A percentile compares a stretch with the other conserved stretches of the same genome.
Conservation (phyloP, 2,113 vertebrate species). For the Ageneiosus marmoratus region DNA sequence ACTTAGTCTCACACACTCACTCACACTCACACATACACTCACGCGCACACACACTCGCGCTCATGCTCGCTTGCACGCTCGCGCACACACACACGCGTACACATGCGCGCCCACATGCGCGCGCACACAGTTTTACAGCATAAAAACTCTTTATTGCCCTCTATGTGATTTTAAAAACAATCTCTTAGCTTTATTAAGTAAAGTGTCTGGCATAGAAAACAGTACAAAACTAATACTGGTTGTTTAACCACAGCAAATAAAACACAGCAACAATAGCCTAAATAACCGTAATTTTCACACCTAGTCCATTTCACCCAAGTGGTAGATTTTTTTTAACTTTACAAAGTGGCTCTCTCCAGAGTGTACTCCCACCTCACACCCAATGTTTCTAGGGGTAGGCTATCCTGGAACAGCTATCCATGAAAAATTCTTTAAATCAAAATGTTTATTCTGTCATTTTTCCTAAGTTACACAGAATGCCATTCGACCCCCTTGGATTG, state of each 20-base stretch:
- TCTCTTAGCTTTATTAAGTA: not conserved
- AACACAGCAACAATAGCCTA: not conserved
- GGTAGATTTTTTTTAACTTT: not conserved
- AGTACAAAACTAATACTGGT: not conserved
- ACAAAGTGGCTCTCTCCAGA: not conserved
- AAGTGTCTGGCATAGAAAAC: not conserved
- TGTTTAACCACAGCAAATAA: not conserved
- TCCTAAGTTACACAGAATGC: too few species aligned
- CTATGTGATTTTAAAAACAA: not conserved
- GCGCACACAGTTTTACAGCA: not conserved
- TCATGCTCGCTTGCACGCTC: too few species aligned
- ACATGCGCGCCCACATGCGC: too few species aligned
- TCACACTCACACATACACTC: too few species aligned
- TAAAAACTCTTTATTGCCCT: not conserved
- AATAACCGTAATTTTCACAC: too few species aligned
- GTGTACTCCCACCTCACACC: not conserved
- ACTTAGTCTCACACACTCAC: too few species aligned
- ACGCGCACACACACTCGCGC: too few species aligned
- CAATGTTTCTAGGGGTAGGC: not conserved
- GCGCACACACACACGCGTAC: too few species aligned
- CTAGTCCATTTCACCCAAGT: not conserved
- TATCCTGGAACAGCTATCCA: too few species aligned
- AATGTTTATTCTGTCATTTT: too few species aligned
- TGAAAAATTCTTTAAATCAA: too few species aligned
- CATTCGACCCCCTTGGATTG: too few species aligned